phyloP scores from a whole-genome alignment of 1,140 invertebrate genomes.

The Tetramorium simillimum region DNA sequence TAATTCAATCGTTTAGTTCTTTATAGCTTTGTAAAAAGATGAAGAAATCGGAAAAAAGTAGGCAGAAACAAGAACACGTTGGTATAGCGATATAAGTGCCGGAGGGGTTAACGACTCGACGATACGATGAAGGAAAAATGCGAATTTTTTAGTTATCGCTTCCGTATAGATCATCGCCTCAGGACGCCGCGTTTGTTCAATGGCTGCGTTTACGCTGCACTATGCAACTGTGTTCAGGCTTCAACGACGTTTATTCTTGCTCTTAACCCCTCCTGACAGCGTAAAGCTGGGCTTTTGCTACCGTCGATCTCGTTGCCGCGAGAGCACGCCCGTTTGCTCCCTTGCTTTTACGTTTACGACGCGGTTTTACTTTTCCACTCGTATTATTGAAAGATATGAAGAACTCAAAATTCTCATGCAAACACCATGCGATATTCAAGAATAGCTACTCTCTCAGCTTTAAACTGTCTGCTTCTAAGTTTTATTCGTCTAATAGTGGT shows the following conservation, averaged over 20 bases:
- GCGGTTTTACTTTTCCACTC: not conserved
- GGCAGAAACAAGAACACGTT: not conserved
- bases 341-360: constrained; percentile 44
- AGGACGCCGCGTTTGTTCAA: constrained; percentile 66
- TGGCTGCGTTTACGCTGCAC: constrained; percentile 51
- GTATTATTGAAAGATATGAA: constrained; percentile 44
- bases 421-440: not conserved
- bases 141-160: constrained; percentile 74
- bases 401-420: constrained; percentile 22
- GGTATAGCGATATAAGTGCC: constrained; percentile 45
- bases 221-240: constrained; percentile 24
- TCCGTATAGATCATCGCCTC: constrained; percentile 72
- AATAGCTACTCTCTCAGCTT: not conserved
- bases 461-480: not conserved
- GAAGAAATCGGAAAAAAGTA: not conserved
- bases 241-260: constrained; percentile 55
- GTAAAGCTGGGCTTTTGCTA: constrained; percentile 14
- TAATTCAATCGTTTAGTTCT: not conserved
- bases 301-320: constrained; percentile 36
- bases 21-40: constrained; percentile 16
- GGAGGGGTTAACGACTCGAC: constrained; percentile 13
- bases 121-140: constrained; percentile 53
- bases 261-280: constrained; percentile 26
- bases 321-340: not conserved
- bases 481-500: constrained; percentile 18